Evolutionary conservation across 2,797 vertebrate species (phyloP).

Genomic region (Eptatretus atami): DNA sequence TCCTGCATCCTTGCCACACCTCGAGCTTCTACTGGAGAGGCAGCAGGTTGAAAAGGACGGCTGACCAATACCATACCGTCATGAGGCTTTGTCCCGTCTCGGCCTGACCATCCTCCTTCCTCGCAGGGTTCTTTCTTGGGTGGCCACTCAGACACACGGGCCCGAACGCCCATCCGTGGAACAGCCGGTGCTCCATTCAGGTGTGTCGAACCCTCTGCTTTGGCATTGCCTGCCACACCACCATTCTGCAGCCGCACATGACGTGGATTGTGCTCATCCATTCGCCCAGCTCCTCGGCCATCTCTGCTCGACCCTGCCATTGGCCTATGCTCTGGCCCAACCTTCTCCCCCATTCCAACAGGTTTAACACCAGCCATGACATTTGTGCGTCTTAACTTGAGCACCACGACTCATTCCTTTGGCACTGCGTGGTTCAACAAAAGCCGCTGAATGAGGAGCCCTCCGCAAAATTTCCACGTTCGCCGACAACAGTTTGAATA

Average conservation of each 20-base stretch:
- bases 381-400: background rate
- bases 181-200: slow-evolving; percentile 43
- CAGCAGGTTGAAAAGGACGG: slow-evolving; percentile 34
- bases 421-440: too few relatives aligned
- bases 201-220: slow-evolving; percentile 24
- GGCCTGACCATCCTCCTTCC: slow-evolving; percentile 27
- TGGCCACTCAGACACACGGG: slow-evolving; percentile 82
- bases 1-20: slow-evolving; percentile 62
- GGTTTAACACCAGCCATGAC: slow-evolving; percentile 2
- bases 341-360: slow-evolving; percentile 2
- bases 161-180: slow-evolving; percentile 87
- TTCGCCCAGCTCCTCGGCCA: slow-evolving; percentile 22
- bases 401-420: too few relatives aligned
- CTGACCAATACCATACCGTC: slow-evolving; percentile 34
- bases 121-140: slow-evolving; percentile 45
- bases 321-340: background rate
- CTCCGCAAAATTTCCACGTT: too few relatives aligned
- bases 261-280: slow-evolving; percentile 62
- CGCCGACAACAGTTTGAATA: too few relatives aligned
- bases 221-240: slow-evolving; percentile 24
- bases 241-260: slow-evolving; percentile 55
- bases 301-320: background rate
- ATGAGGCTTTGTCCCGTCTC: slow-evolving; percentile 37
- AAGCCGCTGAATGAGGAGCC: too few relatives aligned
- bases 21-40: slow-evolving; percentile 32